phyloP scores from a whole-genome alignment of 2,888 invertebrate species.

The Asteroscopus sphinx region DNA sequence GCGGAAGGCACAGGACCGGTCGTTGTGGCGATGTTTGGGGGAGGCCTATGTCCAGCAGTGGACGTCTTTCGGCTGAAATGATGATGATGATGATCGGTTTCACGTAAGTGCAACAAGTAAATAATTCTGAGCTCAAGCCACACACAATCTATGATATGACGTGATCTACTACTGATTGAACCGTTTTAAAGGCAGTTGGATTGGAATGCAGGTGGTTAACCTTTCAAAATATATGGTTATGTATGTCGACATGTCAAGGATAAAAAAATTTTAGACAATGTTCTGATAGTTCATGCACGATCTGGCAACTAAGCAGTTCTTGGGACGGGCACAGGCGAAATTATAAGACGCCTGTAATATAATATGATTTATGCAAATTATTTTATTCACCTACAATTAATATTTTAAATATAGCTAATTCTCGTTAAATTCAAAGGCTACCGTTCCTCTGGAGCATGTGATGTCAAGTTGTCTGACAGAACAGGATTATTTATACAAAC shows the following conservation, averaged over 20 bases:
- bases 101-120: neutral
- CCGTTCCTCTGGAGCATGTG: neutral
- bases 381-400: too few relatives aligned
- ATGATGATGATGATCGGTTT: too few relatives aligned
- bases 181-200: constrained; percentile 33
- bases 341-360: constrained; percentile 2
- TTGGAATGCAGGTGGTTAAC: constrained; percentile 57
- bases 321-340: constrained; percentile 19
- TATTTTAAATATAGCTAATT: too few relatives aligned
- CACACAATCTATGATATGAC: constrained; percentile 9
- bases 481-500: neutral
- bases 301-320: constrained; percentile 29
- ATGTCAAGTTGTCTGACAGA: neutral
- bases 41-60: too few relatives aligned
- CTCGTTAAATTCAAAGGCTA: too few relatives aligned
- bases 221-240: constrained; percentile 49
- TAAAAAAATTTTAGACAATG: constrained; percentile 47
- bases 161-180: constrained; percentile 25
- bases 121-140: constrained; percentile 3
- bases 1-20: too few relatives aligned
- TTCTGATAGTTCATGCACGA: constrained; percentile 46
- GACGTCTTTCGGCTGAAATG: too few relatives aligned
- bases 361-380: too few relatives aligned
- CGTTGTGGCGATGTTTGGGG: too few relatives aligned
- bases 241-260: constrained; percentile 59